Conservation (phyloP, 2,888 invertebrate genomes). For the Lumbricus terrestris region DNA sequence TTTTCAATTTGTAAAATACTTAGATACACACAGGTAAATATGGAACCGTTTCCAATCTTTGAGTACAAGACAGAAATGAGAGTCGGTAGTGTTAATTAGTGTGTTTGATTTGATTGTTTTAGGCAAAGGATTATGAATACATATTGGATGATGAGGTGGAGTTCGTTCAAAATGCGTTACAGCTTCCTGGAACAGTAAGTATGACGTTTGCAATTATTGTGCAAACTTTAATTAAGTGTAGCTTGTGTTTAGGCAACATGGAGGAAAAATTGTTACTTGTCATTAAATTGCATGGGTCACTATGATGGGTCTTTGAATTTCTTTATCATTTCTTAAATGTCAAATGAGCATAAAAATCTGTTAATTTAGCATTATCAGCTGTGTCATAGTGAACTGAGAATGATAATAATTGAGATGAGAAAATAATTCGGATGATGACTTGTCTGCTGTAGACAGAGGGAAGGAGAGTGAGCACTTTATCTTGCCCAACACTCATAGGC, state of each 20-base stretch:
- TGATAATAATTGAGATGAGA: conserved; percentile 41
- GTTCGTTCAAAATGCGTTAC: conserved; percentile 75
- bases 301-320: too few species aligned
- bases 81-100: not conserved
- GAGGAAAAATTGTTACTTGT: too few species aligned
- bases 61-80: not conserved
- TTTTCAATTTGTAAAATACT: not conserved
- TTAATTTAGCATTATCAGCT: not conserved
- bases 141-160: conserved; percentile 95
- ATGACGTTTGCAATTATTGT: not conserved
- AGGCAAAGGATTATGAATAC: conserved; percentile 78
- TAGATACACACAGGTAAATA: not conserved
- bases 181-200: conserved; percentile 60
- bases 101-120: not conserved
- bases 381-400: conserved; percentile 25
- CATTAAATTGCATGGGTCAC: too few species aligned
- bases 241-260: too few species aligned
- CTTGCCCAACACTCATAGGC: too few species aligned
- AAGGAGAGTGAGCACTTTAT: not conserved
- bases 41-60: not conserved
- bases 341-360: too few species aligned
- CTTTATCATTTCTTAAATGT: too few species aligned
- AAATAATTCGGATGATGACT: conserved; percentile 4
- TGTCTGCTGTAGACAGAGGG: conserved; percentile 5
- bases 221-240: not conserved